Conservation (phyloP, 2,797 vertebrate species). For the Sarcophilus harrisii region DNA sequence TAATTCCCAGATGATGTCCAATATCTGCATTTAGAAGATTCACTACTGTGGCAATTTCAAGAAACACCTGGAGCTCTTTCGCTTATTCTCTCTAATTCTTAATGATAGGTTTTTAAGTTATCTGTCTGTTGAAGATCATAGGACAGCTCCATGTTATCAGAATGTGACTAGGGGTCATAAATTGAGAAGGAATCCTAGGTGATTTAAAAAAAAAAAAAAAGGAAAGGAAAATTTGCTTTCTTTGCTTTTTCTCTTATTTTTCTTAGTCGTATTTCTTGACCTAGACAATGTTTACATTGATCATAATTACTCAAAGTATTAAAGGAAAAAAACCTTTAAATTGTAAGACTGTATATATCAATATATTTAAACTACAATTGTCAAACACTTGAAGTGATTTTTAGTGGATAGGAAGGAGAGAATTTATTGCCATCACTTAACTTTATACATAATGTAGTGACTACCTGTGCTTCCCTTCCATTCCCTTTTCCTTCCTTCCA, state of each 20-base stretch:
- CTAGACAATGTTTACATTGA: neutral
- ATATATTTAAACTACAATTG: neutral
- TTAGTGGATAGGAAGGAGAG: neutral
- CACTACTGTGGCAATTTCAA: too few species aligned
- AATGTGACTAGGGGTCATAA: neutral
- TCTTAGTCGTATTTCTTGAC: neutral
- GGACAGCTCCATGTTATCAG: neutral
- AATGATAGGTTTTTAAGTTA: neutral
- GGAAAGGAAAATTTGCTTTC: neutral
- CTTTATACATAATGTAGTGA: neutral
- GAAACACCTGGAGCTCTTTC: fast-evolving
- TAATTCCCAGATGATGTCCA: neutral
- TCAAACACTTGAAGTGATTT: neutral
- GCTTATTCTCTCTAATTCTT: neutral
- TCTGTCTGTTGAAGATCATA: neutral
- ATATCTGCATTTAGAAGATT: neutral
- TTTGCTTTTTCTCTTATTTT: neutral
- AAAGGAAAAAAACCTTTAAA: neutral
- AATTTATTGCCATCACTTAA: neutral
- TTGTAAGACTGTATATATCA: neutral
- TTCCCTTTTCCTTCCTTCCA: neutral
- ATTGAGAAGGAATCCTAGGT: neutral
- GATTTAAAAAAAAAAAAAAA: neutral
- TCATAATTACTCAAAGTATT: neutral
- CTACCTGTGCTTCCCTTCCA: neutral